Evolutionary conservation across 1,140 invertebrate genomes (phyloP).

Genomic region (Brachionus manjavacas): DNA sequence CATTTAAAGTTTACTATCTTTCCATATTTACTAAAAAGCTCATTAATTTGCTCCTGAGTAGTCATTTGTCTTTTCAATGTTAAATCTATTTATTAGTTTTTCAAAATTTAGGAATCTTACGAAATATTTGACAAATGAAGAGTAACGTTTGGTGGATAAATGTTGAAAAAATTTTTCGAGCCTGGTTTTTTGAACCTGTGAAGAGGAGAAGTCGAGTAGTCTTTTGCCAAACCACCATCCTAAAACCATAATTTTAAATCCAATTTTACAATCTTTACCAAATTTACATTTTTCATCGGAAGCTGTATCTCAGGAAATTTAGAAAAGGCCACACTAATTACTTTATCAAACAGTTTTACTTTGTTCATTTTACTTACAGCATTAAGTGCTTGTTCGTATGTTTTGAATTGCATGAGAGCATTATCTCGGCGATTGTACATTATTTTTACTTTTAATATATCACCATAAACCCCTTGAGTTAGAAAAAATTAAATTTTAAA

Average conservation of each 20-base stretch:
- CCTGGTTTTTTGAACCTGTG: slow-evolving; percentile 99
- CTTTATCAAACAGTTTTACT: slow-evolving; percentile 87
- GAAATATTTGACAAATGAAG: slow-evolving; percentile 99
- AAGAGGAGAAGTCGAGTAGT: slow-evolving; percentile 89
- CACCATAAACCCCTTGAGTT: slow-evolving; percentile 77
- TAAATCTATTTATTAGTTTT: not conserved
- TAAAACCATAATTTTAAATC: slow-evolving; percentile 45
- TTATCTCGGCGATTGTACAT: slow-evolving; percentile 99
- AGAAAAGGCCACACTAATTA: slow-evolving; percentile 90
- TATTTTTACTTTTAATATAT: slow-evolving; percentile 98
- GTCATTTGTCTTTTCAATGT: slow-evolving; percentile 43
- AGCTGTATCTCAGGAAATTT: slow-evolving; percentile 96
- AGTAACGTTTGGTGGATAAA: slow-evolving; percentile 94
- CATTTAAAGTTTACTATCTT: slow-evolving; percentile 42
- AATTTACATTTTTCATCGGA: slow-evolving; percentile 83
- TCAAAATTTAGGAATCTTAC: slow-evolving; percentile 21
- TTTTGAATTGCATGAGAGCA: slow-evolving; percentile 95
- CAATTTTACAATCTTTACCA: not conserved
- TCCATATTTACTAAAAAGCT: slow-evolving; percentile 40
- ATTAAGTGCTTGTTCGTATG: slow-evolving; percentile 93
- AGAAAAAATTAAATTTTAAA: slow-evolving; percentile 7
- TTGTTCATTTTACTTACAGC: slow-evolving; percentile 79
- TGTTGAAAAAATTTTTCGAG: slow-evolving; percentile 99
- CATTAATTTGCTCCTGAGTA: slow-evolving; percentile 46
- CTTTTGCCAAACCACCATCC: slow-evolving; percentile 93